Percentiles rank a stretch among this genome's conserved stretches.
Evolutionary conservation across 1,140 invertebrate genomes (phyloP).

Genomic region (Nylanderia fulva): DNA sequence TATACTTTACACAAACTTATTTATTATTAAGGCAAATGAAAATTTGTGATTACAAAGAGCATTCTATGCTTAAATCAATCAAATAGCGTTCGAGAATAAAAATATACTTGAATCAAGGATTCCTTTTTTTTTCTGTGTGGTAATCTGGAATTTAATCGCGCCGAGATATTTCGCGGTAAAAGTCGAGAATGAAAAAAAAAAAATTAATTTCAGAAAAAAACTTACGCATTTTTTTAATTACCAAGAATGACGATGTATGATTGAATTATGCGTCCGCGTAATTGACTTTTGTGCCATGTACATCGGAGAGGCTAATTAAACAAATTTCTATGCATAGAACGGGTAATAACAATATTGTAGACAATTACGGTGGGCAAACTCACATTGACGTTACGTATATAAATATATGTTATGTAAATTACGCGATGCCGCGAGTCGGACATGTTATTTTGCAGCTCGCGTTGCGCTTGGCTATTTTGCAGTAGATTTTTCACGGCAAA

Average conservation of each 20-base stretch:
- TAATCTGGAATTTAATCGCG: too few species aligned
- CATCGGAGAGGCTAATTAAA: neutral
- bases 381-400: neutral
- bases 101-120: too few species aligned
- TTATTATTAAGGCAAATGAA: too few species aligned
- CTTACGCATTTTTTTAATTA: neutral
- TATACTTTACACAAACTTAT: too few species aligned
- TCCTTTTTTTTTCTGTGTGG: too few species aligned
- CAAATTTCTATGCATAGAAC: neutral
- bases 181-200: neutral
- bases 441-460: neutral
- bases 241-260: neutral
- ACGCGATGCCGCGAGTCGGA: neutral
- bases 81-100: too few species aligned
- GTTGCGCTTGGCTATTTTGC: neutral
- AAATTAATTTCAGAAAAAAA: neutral
- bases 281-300: neutral
- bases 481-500: neutral
- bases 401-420: neutral
- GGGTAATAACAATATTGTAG: neutral
- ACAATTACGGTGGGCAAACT: neutral
- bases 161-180: neutral
- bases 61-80: too few species aligned
- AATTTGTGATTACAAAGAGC: too few species aligned
- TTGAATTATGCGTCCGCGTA: neutral